Evolutionary conservation across 2,797 vertebrate species (phyloP).

Genomic region (Enteromius mattozi): DNA sequence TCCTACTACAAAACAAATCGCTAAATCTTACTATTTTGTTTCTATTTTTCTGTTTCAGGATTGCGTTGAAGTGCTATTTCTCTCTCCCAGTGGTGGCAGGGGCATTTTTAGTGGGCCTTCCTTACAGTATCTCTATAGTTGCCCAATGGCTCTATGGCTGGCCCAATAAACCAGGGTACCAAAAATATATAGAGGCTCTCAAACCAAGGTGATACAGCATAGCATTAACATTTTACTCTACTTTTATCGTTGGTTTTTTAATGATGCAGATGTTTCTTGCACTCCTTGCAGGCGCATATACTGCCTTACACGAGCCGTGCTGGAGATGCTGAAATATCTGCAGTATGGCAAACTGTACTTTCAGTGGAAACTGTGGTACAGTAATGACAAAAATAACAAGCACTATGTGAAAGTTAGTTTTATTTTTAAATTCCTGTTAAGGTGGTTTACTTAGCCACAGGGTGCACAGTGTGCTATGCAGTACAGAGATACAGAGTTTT

Average conservation of each 20-base stretch:
- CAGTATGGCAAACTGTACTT: slow-evolving; percentile 77
- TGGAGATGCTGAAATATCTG: slow-evolving; percentile 78
- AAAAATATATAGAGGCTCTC: slow-evolving; percentile 78
- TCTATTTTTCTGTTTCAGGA: slow-evolving; percentile 68
- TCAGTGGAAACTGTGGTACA: slow-evolving; percentile 78
- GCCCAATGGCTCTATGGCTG: slow-evolving; percentile 78
- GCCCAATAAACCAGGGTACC: slow-evolving; percentile 77
- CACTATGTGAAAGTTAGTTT: slow-evolving; percentile 76
- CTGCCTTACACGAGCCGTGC: slow-evolving; percentile 70
- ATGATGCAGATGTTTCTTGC: not conserved
- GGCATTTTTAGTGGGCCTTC: slow-evolving; percentile 71
- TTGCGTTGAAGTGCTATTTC: slow-evolving; percentile 64
- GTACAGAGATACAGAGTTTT: not conserved
- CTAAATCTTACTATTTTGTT: not conserved
- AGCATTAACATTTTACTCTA: not conserved
- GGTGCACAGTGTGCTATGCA: not conserved
- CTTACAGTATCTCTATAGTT: slow-evolving; percentile 73
- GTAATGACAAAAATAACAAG: slow-evolving; percentile 70
- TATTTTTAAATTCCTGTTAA: slow-evolving; percentile 2
- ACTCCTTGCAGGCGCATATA: slow-evolving; percentile 71
- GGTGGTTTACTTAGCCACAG: not conserved
- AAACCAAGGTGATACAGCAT: slow-evolving; percentile 74
- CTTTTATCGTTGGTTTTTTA: not conserved
- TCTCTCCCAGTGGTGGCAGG: slow-evolving; percentile 72
- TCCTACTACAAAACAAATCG: not conserved